phyloP scores from a whole-genome alignment of 23 tunicate genomes.

The Ciona savignyi region DNA sequence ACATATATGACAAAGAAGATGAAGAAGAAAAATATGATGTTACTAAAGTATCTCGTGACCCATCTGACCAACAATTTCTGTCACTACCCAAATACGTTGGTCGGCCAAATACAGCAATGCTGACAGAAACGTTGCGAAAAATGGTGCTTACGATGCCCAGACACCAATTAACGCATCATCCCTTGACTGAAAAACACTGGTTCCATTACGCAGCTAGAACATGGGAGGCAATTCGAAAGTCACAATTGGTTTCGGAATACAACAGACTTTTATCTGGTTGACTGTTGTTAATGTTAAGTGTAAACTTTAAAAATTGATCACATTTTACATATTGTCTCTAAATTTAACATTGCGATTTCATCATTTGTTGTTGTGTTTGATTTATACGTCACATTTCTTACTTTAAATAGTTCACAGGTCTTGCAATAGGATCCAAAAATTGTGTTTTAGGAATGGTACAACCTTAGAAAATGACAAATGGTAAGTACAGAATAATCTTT shows the following conservation, averaged over 20 bases:
- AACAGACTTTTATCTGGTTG: constrained; percentile 49
- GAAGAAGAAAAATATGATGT: constrained; percentile 46
- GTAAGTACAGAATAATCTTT: no score
- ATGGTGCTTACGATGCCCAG: constrained; percentile 82
- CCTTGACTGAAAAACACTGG: constrained; percentile 85
- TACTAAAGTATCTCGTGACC: constrained; percentile 47
- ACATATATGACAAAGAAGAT: constrained; percentile 19
- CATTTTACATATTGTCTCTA: no score
- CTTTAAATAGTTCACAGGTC: no score
- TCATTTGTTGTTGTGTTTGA: no score
- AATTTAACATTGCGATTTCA: no score
- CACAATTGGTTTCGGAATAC: constrained; percentile 76
- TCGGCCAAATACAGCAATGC: constrained; percentile 28
- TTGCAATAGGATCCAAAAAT: no score
- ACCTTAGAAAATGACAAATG: no score
- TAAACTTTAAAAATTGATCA: no score
- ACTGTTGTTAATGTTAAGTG: no score
- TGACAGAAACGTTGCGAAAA: constrained; percentile 51
- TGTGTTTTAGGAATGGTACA: no score
- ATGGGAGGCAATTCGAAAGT: constrained; percentile 86
- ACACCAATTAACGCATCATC: constrained; percentile 40
- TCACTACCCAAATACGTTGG: constrained; percentile 44
- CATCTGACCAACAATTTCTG: constrained; percentile 34
- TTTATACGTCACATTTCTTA: no score
- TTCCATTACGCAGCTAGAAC: constrained; percentile 94